Conservation (phyloP, 2,113 vertebrate genomes). For the Phrynocephalus versicolor region DNA sequence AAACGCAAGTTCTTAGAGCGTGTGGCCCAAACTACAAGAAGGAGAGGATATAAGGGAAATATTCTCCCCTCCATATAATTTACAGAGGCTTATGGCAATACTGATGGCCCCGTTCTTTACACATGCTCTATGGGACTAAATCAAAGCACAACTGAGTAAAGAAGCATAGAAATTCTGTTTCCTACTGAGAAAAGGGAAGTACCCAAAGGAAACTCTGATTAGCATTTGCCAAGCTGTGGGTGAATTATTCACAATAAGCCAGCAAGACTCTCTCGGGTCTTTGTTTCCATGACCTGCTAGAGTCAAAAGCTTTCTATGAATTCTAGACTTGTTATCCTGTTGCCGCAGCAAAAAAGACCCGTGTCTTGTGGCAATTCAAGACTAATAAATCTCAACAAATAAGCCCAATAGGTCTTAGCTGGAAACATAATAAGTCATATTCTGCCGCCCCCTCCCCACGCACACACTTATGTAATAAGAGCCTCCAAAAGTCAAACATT, state of each 20-base stretch:
- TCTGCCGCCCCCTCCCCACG: too few relatives aligned
- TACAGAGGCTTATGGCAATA: not conserved
- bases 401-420: not conserved
- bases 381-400: not conserved
- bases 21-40: not conserved
- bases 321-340: not conserved
- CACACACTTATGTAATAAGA: not conserved
- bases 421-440: not conserved
- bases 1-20: not conserved
- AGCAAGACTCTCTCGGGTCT: not conserved
- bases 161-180: not conserved
- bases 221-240: constrained; percentile 7
- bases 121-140: constrained; percentile 13
- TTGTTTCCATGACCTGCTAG: constrained; percentile 1
- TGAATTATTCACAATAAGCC: constrained; percentile 18
- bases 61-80: too few relatives aligned
- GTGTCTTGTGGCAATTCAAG: not conserved
- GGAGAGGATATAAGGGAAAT: not conserved
- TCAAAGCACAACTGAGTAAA: constrained; percentile 15
- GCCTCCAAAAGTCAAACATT: not conserved
- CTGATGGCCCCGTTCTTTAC: not conserved
- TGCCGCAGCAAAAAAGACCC: not conserved
- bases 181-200: constrained; percentile 7
- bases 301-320: constrained; percentile 6
- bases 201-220: not conserved